Conservation (phyloP, 2,888 invertebrate species). For the Pherbina coryleti region DNA sequence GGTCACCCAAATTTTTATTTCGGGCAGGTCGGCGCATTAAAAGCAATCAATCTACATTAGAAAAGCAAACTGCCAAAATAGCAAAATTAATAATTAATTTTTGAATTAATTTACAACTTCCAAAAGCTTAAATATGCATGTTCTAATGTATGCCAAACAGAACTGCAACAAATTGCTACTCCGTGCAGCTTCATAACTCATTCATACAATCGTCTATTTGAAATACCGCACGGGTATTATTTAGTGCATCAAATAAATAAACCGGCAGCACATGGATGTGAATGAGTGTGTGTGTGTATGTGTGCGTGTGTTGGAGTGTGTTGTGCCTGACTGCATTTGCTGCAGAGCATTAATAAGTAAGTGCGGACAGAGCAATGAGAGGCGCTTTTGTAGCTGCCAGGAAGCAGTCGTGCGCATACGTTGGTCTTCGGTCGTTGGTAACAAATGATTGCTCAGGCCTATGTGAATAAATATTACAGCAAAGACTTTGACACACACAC, state of each 20-base stretch:
- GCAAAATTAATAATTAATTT: too few relatives aligned
- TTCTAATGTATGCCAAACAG: not conserved
- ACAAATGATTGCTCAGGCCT: not conserved
- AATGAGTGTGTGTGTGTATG: not conserved
- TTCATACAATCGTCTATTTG: constrained; percentile 1
- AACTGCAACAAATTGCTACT: constrained; percentile 1
- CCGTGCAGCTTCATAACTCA: constrained; percentile 32
- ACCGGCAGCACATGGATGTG: not conserved
- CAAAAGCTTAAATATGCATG: not conserved
- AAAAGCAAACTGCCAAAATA: too few relatives aligned
- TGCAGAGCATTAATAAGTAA: constrained; percentile 29
- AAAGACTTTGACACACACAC: not conserved
- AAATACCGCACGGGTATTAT: constrained; percentile 26
- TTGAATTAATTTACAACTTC: too few relatives aligned
- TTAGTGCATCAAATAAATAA: constrained; percentile 35
- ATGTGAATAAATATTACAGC: constrained; percentile 9
- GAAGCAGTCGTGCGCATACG: constrained; percentile 8
- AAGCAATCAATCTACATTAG: too few relatives aligned
- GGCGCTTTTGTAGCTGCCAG: constrained; percentile 25
- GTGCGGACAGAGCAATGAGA: constrained; percentile 31
- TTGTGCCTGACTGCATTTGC: not conserved
- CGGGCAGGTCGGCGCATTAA: too few relatives aligned
- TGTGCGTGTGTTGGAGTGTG: too few relatives aligned
- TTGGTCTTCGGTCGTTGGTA: not conserved
- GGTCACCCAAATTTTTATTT: too few relatives aligned